Base-by-base conservation (phyloP, 1,140 invertebrate genomes). In the Berghia stephanieae region DNA sequence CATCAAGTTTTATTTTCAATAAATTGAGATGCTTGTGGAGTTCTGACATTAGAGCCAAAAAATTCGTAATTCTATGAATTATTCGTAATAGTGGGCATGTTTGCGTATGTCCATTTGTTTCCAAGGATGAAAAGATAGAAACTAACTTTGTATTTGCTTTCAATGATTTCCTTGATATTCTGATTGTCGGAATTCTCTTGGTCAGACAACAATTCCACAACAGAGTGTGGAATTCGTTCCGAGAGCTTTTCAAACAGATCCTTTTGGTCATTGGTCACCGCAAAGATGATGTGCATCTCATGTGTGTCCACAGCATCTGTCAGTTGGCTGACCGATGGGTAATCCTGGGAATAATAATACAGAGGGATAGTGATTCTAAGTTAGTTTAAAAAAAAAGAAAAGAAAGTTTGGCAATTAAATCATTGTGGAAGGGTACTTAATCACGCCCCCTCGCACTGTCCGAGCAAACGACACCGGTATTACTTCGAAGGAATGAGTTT, bases 251-350 rank as follows among this genome's bases (percentile, higher is more conserved):
- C 4, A 44, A 81, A 84, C n/a, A 74, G 49, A 0, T 42, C 3
- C 42, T 63, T 43, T 13, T 78, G 70, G 34, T 42, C 24, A 10
- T 68, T 60, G 18, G 43, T 57, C 18, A 99, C 96, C 8, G 97
- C 97, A 92, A 99, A 99, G 82, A 99, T 98, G 49, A 99, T 92
- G 88, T 98, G 98, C 70, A 99, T 96, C 24, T 96, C 94, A 85
- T 98, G 94, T 85, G 98, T 93, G 85, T 95, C 95, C 34, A 97
- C 95, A 90, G 95, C 96, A 94, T 95, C 83, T 77, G 91, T 89
- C 42, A 94, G 90, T 85, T 98, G 88, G 44, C 96, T 97, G 76
- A 99, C 95, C 63, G 97, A 98, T 0, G 98, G 98, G 90, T 99
- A 99, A 89, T 99, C 98, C 90, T 97, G 42, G 70, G 83, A 68